Evolutionary conservation across 2,888 invertebrate genomes (phyloP).

Genomic region (Ochropleura plecta): DNA sequence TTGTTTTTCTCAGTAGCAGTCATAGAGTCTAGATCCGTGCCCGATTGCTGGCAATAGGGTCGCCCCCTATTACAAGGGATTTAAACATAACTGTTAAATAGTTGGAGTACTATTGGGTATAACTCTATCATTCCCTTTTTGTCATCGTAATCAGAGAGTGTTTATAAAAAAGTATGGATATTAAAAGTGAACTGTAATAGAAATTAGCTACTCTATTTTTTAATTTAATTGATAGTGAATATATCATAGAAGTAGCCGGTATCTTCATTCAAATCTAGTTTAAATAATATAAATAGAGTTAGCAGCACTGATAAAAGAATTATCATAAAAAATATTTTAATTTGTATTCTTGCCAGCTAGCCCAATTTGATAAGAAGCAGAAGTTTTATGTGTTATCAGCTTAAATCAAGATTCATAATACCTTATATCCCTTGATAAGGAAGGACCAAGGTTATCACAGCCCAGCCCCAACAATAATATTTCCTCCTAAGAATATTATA

Average conservation of each 20-base stretch:
- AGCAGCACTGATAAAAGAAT: conserved; percentile 16
- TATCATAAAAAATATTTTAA: conserved; percentile 11
- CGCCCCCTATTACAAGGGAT: no score
- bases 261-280: neutral
- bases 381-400: conserved; percentile 29
- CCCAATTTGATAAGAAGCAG: conserved; percentile 25
- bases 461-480: neutral
- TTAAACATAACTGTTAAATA: no score
- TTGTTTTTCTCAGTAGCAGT: no score
- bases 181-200: neutral
- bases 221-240: neutral
- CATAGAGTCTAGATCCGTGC: no score
- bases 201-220: neutral
- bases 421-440: conserved; percentile 25
- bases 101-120: no score
- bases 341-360: conserved; percentile 15
- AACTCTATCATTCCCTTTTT: no score
- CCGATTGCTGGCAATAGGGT: no score
- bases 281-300: neutral
- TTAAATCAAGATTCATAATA: conserved; percentile 24
- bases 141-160: neutral
- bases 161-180: neutral
- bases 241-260: neutral
- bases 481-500: neutral
- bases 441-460: neutral